Conservation (phyloP, 1,140 invertebrate genomes). For the Drosophila sturtevanti region DNA sequence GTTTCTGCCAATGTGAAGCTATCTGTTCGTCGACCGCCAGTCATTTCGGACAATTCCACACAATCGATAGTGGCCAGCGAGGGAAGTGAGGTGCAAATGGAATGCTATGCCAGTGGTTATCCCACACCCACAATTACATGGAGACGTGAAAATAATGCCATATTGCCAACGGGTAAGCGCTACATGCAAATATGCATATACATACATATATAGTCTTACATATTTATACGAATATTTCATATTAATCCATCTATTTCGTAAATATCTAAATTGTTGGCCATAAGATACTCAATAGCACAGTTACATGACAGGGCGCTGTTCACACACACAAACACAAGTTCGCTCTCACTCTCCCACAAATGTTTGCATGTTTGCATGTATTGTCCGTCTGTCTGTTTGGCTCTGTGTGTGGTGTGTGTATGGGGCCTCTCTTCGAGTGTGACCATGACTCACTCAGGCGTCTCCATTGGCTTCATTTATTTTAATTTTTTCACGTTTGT, state of each 20-base stretch:
- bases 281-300: neutral
- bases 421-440: conserved; percentile 25
- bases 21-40: conserved; percentile 92
- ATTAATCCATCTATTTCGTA: conserved; percentile 83
- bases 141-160: conserved; percentile 96
- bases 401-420: conserved; percentile 22
- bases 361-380: conserved; percentile 7
- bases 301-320: conserved; percentile 75
- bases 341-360: conserved; percentile 14
- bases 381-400: neutral
- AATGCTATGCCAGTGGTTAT: conserved; percentile 94
- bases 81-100: conserved; percentile 89
- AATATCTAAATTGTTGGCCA: neutral
- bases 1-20: conserved; percentile 93
- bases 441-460: conserved; percentile 78
- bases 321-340: neutral
- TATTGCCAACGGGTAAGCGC: conserved; percentile 92
- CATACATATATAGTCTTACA: conserved; percentile 17
- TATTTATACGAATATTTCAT: neutral
- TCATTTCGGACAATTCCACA: conserved; percentile 96
- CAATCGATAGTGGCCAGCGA: conserved; percentile 92
- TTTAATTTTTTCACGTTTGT: conserved; percentile 31
- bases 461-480: conserved; percentile 47
- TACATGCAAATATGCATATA: neutral
- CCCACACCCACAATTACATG: conserved; percentile 93